phyloP scores from a whole-genome alignment of 2,888 invertebrate genomes.

The Tetragonula carbonaria region DNA sequence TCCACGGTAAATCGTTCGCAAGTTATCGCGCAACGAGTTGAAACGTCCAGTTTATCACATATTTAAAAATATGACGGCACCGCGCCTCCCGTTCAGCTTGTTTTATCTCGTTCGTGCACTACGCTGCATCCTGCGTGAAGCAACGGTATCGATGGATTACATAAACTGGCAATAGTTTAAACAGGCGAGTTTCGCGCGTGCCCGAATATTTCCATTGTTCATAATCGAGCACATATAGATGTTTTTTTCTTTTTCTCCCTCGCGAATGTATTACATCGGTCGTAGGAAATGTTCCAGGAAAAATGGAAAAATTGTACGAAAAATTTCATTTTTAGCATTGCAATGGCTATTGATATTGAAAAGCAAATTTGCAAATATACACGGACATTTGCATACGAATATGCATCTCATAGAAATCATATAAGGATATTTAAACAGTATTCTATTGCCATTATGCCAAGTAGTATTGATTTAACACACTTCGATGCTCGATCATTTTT shows the following conservation, averaged over 20 bases:
- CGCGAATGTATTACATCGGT: not conserved
- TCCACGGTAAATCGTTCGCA: not conserved
- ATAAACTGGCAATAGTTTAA: constrained; percentile 49
- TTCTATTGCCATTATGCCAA: too few relatives aligned
- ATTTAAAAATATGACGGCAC: constrained; percentile 35
- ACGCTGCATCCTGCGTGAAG: constrained; percentile 36
- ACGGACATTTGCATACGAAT: too few relatives aligned
- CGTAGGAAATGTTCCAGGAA: too few relatives aligned
- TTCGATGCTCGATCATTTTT: too few relatives aligned
- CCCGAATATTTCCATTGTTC: too few relatives aligned
- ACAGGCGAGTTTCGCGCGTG: not conserved
- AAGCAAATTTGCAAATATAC: not conserved
- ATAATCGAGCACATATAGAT: not conserved
- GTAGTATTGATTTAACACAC: too few relatives aligned
- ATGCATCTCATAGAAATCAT: too few relatives aligned
- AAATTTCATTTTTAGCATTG: not conserved
- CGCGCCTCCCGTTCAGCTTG: constrained; percentile 3
- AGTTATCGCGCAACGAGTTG: not conserved
- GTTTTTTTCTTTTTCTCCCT: not conserved
- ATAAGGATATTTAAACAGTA: too few relatives aligned
- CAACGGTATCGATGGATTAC: constrained; percentile 49
- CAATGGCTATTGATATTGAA: not conserved
- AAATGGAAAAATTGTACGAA: too few relatives aligned
- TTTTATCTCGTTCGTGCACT: constrained; percentile 33
- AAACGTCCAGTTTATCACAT: constrained; percentile 23